Evolutionary conservation across 2,113 vertebrate genomes (phyloP), one percentile per base, ranked within the genome.

Genomic region (Melanotaenia duboulayi): DNA sequence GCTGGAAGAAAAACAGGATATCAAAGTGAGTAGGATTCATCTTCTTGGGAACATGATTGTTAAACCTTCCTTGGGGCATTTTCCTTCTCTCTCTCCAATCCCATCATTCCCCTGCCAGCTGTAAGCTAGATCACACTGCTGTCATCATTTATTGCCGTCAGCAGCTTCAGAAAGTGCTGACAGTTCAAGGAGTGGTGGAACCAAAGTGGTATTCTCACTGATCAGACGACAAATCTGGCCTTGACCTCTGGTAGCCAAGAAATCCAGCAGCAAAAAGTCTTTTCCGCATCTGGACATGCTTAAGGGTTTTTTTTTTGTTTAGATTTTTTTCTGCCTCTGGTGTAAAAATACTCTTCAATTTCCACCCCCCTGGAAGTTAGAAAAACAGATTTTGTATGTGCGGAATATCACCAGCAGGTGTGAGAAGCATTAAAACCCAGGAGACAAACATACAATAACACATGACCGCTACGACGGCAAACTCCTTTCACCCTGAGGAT

Each of bases 311-410:
- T 8, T 50, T 20, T 1, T 22, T 2, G 59, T 20, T n/a, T n/a
- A n/a, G n/a, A n/a, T n/a, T 19, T 80, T 75, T 70, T 28, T 28
- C 28, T 48, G 39, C 62, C 50, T 69, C 51, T 28, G 49, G 50
- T 44, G 42, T 57, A n/a, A 71, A 81, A 83, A 70, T 28, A 71
- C 20, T 42, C 28, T 16, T 25, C 40, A 46, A 25, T 46, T 68
- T 57, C 32, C 32, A 35, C 32, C 32, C 72, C 37, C 32, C 42
- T 65, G 10, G 58, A 62, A 66, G 56, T 44, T 40, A 35, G 16
- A 70, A 63, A 80, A 86, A 73, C 60, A 76, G 1, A 44, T 54
- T 60, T 35, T 50, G 58, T 28, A 35, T 23, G 44, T 59, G n/a
- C 49, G 66, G 24, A 44, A n/a, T 66, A 66, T 73, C 60, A 55